Base-by-base conservation (phyloP, 2,888 invertebrate species). In the Lymantria monacha region DNA sequence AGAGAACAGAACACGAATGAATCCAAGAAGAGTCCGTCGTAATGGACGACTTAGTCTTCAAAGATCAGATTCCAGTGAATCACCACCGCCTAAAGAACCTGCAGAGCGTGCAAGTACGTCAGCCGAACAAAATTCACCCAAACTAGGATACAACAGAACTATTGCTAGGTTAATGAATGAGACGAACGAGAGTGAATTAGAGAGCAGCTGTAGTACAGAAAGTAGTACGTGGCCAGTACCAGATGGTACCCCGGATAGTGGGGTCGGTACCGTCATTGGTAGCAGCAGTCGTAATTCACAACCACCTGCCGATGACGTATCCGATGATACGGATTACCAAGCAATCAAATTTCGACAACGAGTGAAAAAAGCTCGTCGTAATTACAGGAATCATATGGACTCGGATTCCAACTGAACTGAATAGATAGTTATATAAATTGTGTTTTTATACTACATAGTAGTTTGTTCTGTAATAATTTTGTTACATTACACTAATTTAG, bases 331-430 rank as follows among this genome's bases (percentile, higher is more conserved):
- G 0, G 92, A 93, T 38, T 92, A 87, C 66, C 90, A 89, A 54
- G 87, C 90, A 8, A 74, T 91, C 43, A 92, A 92, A 61, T 92
- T 93, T 64, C 81, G 92, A 48, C 94, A 93, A 56, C 89, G 94
- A 41, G 90, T 93, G 38, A 93, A 93, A 71, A 93, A 93, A 63
- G 93, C 93, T 0, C 87, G 94, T 7, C 85, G 94, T 53, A 94
- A 94, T 75, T 93, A 94, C 75, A 90, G 94, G 66, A 93, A 90
- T 75, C 93, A 93, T 66, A 92, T 94, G 78, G 94, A 94, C 59
- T 94, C 94, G 0, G 94, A 94, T 74, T 94, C 94, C 44, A 94
- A 94, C 77, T 89, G 81, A 88, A 77, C 70, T 76, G 70, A 74
- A 64, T 74, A 73, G 66, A 61, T 68, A 68, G 58, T 55, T 50